Percentiles rank a stretch among this genome's conserved stretches.
phyloP scores from a whole-genome alignment of 1,140 invertebrate genomes.

The Melanaphis sacchari region DNA sequence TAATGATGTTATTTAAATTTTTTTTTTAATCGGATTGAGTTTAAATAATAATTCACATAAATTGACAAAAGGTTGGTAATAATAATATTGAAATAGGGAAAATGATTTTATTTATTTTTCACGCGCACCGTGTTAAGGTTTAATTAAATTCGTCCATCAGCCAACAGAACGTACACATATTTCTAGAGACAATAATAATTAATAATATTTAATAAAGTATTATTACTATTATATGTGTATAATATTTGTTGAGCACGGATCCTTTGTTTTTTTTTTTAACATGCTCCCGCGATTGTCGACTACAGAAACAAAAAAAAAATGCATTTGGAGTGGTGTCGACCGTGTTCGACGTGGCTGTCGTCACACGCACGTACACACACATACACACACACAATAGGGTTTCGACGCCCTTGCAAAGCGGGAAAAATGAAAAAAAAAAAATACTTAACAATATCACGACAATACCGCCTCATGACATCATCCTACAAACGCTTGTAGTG shows the following conservation, averaged over 20 bases:
- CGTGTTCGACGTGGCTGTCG: not conserved
- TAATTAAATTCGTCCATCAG: not conserved
- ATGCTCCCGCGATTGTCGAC: not conserved
- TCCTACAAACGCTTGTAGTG: not conserved
- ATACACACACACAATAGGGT: not conserved
- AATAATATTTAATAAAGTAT: not conserved
- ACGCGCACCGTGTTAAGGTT: not conserved
- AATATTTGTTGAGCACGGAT: not conserved
- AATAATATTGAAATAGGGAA: not conserved
- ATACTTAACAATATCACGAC: conserved; percentile 24
- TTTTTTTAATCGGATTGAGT: not conserved
- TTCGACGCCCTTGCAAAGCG: conserved; percentile 1
- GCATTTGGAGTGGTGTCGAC: conserved; percentile 18
- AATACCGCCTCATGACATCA: conserved; percentile 31
- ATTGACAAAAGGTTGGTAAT: not conserved
- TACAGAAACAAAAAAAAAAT: not conserved
- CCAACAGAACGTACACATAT: not conserved
- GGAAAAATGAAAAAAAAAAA: conserved; percentile 16
- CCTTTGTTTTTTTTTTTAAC: not conserved
- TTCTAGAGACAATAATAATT: conserved; percentile 9
- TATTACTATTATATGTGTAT: not conserved
- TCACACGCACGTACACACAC: not conserved
- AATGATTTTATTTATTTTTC: not conserved
- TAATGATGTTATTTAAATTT: not conserved
- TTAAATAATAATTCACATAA: not conserved